These are phyloP conservation scores for Chelon labrosus DNA, from an alignment of 2,797 vertebrate species.

Conservation along the genomic window DNA sequence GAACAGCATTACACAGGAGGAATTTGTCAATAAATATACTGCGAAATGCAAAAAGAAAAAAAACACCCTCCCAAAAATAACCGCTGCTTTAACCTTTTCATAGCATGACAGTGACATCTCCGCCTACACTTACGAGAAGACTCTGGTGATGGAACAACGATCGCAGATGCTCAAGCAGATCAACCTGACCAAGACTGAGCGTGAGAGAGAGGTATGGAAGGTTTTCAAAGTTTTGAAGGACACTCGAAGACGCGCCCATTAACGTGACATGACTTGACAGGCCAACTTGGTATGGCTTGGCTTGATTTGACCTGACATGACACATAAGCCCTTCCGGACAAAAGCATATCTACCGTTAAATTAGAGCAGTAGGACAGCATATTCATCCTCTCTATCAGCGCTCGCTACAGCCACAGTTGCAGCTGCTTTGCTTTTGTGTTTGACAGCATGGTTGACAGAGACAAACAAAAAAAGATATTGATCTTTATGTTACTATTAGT, in stretches of 20 bases:
- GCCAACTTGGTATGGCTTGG: constrained; percentile 25
- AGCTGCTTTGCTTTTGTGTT: constrained; percentile 21
- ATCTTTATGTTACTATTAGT: constrained; percentile 22
- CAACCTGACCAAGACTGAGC: constrained; percentile 96
- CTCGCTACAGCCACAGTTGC: constrained; percentile 21
- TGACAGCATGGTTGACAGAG: constrained; percentile 35
- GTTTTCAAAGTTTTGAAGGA: constrained; percentile 34
- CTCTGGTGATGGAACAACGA: constrained; percentile 96
- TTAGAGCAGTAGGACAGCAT: constrained; percentile 53
- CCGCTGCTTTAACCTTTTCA: not conserved
- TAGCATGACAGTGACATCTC: constrained; percentile 98
- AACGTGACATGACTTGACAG: constrained; percentile 55
- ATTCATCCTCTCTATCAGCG: constrained; percentile 51
- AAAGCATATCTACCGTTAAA: constrained; percentile 46
- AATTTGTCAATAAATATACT: not conserved
- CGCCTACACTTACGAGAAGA: constrained; percentile 98
- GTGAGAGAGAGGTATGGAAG: constrained; percentile 92
- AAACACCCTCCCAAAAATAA: not conserved
- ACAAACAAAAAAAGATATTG: constrained; percentile 30
- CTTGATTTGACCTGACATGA: constrained; percentile 59
- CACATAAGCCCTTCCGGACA: constrained; percentile 57
- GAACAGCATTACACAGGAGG: not conserved
- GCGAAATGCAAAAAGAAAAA: not conserved
- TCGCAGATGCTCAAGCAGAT: constrained; percentile 99
- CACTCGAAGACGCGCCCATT: constrained; percentile 24